Conservation (phyloP, 2,113 vertebrate genomes). For the Atherinomorus stipes region DNA sequence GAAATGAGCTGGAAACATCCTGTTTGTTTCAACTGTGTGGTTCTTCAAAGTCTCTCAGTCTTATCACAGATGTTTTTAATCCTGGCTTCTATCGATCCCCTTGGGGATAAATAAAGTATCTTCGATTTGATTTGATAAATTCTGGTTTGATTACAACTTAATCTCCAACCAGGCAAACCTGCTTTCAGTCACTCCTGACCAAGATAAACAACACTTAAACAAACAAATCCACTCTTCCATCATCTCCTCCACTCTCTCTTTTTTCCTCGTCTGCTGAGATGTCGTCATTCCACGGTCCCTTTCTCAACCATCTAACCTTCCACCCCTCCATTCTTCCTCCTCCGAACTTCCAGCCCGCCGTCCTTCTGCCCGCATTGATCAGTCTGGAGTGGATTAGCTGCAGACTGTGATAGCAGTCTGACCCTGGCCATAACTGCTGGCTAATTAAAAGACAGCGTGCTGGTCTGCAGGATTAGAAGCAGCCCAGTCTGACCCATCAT, state of each 20-base stretch:
- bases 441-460: slow-evolving; percentile 67
- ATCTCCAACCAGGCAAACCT: neutral
- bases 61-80: neutral
- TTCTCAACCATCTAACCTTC: slow-evolving; percentile 13
- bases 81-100: too few relatives aligned
- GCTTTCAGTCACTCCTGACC: neutral
- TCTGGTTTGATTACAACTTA: neutral
- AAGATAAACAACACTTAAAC: neutral
- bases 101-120: too few relatives aligned
- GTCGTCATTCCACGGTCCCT: neutral
- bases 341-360: slow-evolving; percentile 15
- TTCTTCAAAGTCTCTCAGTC: neutral
- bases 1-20: too few relatives aligned
- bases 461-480: slow-evolving; percentile 49
- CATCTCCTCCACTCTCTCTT: neutral
- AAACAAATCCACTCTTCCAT: neutral
- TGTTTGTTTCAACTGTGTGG: neutral
- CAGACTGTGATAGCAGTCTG: slow-evolving; percentile 55
- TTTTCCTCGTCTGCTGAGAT: neutral
- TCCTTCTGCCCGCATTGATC: slow-evolving; percentile 53
- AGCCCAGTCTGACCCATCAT: slow-evolving; percentile 13
- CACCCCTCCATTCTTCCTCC: slow-evolving; percentile 7
- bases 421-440: slow-evolving; percentile 60
- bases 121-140: neutral
- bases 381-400: slow-evolving; percentile 63